A percentile compares a stretch with the other conserved stretches of the same genome.
Conservation (phyloP, 2,113 vertebrate genomes). For the Indicator maculatus region DNA sequence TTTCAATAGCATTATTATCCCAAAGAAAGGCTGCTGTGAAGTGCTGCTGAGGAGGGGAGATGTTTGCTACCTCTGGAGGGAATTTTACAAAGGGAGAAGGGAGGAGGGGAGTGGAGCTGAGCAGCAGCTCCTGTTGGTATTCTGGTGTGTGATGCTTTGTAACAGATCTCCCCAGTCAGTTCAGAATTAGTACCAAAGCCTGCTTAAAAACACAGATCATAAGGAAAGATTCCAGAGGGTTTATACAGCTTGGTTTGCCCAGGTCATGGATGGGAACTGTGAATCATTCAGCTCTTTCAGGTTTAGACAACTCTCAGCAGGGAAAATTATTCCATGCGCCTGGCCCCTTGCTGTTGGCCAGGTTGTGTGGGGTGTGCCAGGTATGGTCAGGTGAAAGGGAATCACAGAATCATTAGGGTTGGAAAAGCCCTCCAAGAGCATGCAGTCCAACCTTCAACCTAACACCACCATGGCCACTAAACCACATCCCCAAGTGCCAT, state of each 20-base stretch:
- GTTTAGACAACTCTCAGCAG: neutral
- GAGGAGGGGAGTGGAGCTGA: neutral
- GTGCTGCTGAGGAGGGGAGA: neutral
- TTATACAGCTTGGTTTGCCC: neutral
- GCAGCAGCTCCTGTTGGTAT: conserved; percentile 27
- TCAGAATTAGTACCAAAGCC: conserved; percentile 52
- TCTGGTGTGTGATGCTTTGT: neutral
- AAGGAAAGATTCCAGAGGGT: neutral
- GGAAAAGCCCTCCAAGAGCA: no score
- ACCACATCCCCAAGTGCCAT: no score
- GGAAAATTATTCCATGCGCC: neutral
- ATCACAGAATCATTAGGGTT: no score
- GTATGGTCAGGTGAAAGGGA: neutral
- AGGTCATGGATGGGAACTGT: neutral
- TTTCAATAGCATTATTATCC: conserved; percentile 63
- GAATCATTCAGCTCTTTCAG: neutral
- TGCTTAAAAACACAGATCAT: conserved; percentile 19
- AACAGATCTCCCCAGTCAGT: conserved; percentile 52
- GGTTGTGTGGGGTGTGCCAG: neutral
- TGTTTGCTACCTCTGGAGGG: neutral
- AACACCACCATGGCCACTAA: no score
- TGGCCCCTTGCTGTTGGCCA: no score
- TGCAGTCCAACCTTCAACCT: no score
- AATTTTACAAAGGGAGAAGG: neutral
- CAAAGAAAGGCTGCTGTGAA: conserved; percentile 29